Percentiles rank a stretch among this genome's conserved stretches.
These are phyloP conservation scores for Pissodes strobi DNA, from an alignment of 1,140 invertebrate genomes.

Conservation along the genomic window DNA sequence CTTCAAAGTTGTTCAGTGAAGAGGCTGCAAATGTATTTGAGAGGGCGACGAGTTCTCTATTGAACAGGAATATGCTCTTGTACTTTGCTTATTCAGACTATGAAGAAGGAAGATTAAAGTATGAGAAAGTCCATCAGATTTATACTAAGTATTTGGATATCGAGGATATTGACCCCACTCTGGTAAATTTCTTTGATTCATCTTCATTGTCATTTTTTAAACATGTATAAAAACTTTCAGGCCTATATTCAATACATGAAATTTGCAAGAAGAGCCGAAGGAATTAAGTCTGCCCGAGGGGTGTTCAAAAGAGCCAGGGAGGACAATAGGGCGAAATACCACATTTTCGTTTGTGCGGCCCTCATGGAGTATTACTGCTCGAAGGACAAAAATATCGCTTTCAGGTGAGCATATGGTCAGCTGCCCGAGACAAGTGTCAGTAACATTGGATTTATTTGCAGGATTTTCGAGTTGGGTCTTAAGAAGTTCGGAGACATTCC, in stretches of 20 bases:
- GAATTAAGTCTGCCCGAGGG: constrained; percentile 92
- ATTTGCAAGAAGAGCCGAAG: constrained; percentile 94
- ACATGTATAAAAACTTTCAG: constrained; percentile 63
- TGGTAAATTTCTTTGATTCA: constrained; percentile 74
- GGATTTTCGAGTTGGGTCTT: constrained; percentile 96
- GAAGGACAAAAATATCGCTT: constrained; percentile 98
- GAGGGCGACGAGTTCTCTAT: constrained; percentile 81
- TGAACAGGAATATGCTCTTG: constrained; percentile 90
- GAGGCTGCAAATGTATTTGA: constrained; percentile 95
- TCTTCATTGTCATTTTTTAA: not conserved
- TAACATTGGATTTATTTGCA: constrained; percentile 43
- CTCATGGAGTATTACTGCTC: constrained; percentile 99
- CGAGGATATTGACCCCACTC: constrained; percentile 88
- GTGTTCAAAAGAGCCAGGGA: constrained; percentile 96
- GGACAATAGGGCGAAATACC: constrained; percentile 83
- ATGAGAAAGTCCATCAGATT: constrained; percentile 96
- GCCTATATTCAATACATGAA: constrained; percentile 99
- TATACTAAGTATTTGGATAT: constrained; percentile 92
- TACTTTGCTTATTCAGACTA: constrained; percentile 99
- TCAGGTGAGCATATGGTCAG: constrained; percentile 59
- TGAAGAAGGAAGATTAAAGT: constrained; percentile 94
- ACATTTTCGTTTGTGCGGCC: constrained; percentile 95
- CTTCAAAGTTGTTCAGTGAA: constrained; percentile 89
- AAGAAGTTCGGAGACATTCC: constrained; percentile 95
- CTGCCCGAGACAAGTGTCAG: no score